Evolutionary conservation across 2,888 invertebrate species (phyloP).

Genomic region (Drosophila neonasuta): DNA sequence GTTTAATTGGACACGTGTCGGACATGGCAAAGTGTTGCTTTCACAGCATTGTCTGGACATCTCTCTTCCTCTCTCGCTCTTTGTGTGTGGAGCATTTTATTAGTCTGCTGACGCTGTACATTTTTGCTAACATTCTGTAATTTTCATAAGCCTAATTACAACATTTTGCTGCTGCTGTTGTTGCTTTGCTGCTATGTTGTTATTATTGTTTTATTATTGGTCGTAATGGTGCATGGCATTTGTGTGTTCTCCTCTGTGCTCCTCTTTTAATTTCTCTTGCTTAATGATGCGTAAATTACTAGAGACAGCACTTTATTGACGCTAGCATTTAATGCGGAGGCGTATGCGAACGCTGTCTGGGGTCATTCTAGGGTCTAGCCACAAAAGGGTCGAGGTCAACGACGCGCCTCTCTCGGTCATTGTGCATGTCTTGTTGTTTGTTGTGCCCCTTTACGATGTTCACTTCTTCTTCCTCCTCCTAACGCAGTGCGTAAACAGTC

Average conservation of each 20-base stretch:
- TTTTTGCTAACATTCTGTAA: slow-evolving; percentile 29
- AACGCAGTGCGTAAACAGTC: slow-evolving; percentile 7
- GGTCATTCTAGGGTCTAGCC: slow-evolving; percentile 19
- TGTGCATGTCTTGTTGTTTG: slow-evolving; percentile 20
- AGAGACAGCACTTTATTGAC: slow-evolving; percentile 52
- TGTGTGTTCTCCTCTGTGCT: slow-evolving; percentile 21
- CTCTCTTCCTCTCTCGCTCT: background rate
- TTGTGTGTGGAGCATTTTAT: slow-evolving; percentile 2
- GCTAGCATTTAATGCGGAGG: slow-evolving; percentile 36
- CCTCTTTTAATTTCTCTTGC: slow-evolving; percentile 58
- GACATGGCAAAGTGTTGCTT: slow-evolving; percentile 6
- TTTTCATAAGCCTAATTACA: slow-evolving; percentile 57
- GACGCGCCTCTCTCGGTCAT: slow-evolving; percentile 15
- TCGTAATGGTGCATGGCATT: slow-evolving; percentile 33
- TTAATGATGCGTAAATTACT: slow-evolving; percentile 72
- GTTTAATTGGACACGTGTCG: slow-evolving; percentile 17
- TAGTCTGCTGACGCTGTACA: slow-evolving; percentile 7
- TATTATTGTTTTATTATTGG: slow-evolving; percentile 60
- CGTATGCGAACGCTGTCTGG: slow-evolving; percentile 20
- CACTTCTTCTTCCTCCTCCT: background rate
- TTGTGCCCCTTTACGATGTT: slow-evolving; percentile 11
- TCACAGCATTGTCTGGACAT: background rate
- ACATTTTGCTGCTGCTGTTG: slow-evolving; percentile 15
- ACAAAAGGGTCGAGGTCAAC: slow-evolving; percentile 69
- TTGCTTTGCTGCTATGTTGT: slow-evolving; percentile 19